These are phyloP conservation scores for Tamandua tetradactyla DNA, from an alignment of 2,797 vertebrate genomes.

Conservation along the genomic window DNA sequence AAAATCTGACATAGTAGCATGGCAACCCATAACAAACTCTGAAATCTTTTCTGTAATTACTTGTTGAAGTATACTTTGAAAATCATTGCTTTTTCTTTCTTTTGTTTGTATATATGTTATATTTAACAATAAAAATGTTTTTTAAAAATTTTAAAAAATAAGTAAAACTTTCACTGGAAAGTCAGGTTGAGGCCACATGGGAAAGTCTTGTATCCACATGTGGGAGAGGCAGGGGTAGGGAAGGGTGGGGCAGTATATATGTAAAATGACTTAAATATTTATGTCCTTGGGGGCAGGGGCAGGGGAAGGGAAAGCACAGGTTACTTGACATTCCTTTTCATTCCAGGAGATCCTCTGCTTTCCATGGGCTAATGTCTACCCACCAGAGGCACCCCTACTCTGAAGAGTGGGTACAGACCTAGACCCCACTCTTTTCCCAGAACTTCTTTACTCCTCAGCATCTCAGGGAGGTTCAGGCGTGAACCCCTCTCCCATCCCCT, in stretches of 20 bases:
- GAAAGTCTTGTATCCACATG: background rate
- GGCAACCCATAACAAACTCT: too few relatives aligned
- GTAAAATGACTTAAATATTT: background rate
- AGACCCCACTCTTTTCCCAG: fast-evolving
- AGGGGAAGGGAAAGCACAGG: too few relatives aligned
- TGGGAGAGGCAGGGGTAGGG: background rate
- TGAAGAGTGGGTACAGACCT: background rate
- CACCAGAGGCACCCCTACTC: background rate
- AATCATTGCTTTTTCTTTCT: too few relatives aligned
- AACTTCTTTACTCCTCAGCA: background rate
- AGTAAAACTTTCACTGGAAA: too few relatives aligned
- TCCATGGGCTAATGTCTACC: background rate
- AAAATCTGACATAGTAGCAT: too few relatives aligned
- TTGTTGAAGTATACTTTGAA: too few relatives aligned
- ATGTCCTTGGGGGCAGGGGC: background rate
- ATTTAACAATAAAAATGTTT: too few relatives aligned
- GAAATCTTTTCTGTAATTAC: too few relatives aligned
- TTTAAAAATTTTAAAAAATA: too few relatives aligned
- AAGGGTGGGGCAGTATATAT: fast-evolving
- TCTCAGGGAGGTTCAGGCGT: background rate
- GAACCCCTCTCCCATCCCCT: background rate
- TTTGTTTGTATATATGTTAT: too few relatives aligned
- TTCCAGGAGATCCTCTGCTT: background rate
- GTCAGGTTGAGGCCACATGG: background rate
- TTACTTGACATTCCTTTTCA: background rate